phyloP scores from a whole-genome alignment of 2,888 invertebrate genomes.

The Lottia scabra region DNA sequence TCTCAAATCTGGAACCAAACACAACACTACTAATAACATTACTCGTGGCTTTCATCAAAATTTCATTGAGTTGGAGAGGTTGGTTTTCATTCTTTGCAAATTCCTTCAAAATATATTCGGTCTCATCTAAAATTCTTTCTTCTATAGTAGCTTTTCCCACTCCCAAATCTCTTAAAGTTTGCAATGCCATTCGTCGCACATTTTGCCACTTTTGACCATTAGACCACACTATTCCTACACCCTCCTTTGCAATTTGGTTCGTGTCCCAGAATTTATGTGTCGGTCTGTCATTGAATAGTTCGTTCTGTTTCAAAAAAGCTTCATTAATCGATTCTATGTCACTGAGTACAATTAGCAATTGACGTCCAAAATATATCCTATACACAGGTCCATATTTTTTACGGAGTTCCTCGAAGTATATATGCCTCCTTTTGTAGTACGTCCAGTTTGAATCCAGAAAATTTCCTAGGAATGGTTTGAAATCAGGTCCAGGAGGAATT shows the following conservation, averaged over 20 bases:
- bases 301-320: constrained; percentile 32
- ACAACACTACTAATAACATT: constrained; percentile 8
- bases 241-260: constrained; percentile 32
- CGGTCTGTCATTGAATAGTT: constrained; percentile 38
- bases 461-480: constrained; percentile 6
- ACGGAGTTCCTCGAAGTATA: constrained; percentile 25
- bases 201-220: constrained; percentile 31
- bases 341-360: constrained; percentile 32
- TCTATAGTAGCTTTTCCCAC: constrained; percentile 5
- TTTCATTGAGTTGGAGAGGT: neutral
- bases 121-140: constrained; percentile 11
- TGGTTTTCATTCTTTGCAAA: neutral
- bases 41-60: neutral
- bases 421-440: constrained; percentile 25
- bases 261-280: constrained; percentile 24
- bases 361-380: constrained; percentile 32
- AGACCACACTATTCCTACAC: constrained; percentile 24
- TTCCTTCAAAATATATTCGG: neutral
- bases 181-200: constrained; percentile 25
- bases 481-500: constrained; percentile 10
- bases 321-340: constrained; percentile 30
- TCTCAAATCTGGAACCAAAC: constrained; percentile 12
- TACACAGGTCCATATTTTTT: constrained; percentile 40
- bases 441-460: neutral
- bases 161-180: constrained; percentile 7